Conservation (phyloP, 2,113 vertebrate species). For the Vicugna pacos region DNA sequence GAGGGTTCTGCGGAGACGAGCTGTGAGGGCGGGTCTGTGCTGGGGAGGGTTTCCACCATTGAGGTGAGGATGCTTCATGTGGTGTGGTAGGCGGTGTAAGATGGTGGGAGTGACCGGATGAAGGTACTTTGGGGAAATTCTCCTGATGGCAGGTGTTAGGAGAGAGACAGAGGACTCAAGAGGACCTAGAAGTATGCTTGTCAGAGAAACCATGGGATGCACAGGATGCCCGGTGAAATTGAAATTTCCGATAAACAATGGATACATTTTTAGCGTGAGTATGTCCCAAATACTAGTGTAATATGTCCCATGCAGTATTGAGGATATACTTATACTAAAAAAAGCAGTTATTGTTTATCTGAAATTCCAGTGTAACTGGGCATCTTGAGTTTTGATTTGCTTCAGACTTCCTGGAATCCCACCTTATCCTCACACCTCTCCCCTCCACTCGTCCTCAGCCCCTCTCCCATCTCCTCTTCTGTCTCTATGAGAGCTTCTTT, state of each 20-base stretch:
- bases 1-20: background rate
- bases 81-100: background rate
- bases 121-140: background rate
- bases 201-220: background rate
- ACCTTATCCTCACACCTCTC: background rate
- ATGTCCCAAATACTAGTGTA: background rate
- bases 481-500: background rate
- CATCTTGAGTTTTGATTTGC: background rate
- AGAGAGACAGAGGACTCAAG: background rate
- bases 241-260: background rate
- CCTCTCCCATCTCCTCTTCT: background rate
- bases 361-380: background rate
- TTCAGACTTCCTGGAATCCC: background rate
- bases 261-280: background rate
- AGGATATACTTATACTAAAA: background rate
- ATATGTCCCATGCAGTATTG: background rate
- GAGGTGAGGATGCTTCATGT: background rate
- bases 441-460: background rate
- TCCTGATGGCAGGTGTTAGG: background rate
- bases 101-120: background rate
- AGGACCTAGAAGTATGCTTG: background rate
- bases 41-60: background rate
- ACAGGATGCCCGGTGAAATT: background rate
- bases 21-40: background rate
- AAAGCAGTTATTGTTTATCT: background rate